Conservation (phyloP, 2,797 vertebrate genomes). For the Leptodactylus fallax region DNA sequence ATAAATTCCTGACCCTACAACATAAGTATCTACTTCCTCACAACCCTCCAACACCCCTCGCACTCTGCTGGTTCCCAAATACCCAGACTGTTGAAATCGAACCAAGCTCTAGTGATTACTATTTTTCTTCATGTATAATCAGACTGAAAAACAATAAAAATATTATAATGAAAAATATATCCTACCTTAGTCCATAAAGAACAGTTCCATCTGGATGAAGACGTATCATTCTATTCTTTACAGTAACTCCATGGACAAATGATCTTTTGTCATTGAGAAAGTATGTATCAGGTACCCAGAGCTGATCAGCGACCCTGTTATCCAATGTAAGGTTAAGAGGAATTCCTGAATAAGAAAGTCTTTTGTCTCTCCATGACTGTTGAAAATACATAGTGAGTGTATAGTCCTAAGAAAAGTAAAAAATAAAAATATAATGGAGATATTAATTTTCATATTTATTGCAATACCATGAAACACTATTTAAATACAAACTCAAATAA, state of each 20-base stretch:
- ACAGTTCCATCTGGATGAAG: conserved; percentile 94
- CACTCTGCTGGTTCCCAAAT: background rate
- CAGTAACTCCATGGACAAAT: conserved; percentile 93
- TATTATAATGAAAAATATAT: background rate
- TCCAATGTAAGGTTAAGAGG: conserved; percentile 91
- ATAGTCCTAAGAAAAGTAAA: conserved; percentile 82
- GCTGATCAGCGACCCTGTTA: conserved; percentile 92
- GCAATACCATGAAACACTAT: background rate
- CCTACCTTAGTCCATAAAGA: conserved; percentile 91
- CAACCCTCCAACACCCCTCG: background rate
- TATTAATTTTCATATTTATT: background rate
- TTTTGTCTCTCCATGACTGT: conserved; percentile 93
- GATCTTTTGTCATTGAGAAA: conserved; percentile 97
- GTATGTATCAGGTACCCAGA: conserved; percentile 95
- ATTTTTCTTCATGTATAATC: background rate
- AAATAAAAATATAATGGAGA: conserved; percentile 24
- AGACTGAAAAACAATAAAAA: background rate
- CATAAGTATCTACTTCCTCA: background rate
- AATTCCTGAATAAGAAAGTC: conserved; percentile 90
- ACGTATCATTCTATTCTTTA: conserved; percentile 95
- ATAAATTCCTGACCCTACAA: no score
- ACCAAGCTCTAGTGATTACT: background rate
- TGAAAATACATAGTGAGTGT: conserved; percentile 95
- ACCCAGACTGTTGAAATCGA: background rate
- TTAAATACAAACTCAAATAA: background rate